phyloP scores from a whole-genome alignment of 2,113 vertebrate genomes.

The Blennius ocellaris region DNA sequence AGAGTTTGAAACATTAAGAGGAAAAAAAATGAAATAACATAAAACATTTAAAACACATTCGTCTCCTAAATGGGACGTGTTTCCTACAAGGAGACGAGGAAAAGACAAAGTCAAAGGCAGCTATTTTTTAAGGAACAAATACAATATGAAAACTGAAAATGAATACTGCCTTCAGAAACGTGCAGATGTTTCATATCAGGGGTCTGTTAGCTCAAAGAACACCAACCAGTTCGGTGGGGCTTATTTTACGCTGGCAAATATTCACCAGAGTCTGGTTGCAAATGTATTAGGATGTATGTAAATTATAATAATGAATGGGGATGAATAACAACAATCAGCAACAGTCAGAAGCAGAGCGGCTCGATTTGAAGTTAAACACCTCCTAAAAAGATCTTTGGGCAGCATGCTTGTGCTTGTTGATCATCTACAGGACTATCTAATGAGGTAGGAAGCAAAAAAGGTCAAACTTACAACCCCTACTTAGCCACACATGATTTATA shows the following conservation, averaged over 20 bases:
- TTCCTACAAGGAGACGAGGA: conserved; percentile 13
- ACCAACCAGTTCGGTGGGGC: not conserved
- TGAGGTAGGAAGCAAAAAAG: too few relatives aligned
- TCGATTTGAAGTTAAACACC: conserved; percentile 19
- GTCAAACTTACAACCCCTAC: conserved; percentile 4
- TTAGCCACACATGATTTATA: conserved; percentile 39
- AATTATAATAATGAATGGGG: conserved; percentile 14
- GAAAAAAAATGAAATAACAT: not conserved
- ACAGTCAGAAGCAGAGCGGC: not conserved
- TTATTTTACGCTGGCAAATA: not conserved
- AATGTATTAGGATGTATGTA: conserved; percentile 7
- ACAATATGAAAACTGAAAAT: not conserved
- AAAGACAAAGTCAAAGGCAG: conserved; percentile 4
- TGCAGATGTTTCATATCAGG: not conserved
- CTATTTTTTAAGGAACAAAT: not conserved
- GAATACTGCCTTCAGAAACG: not conserved
- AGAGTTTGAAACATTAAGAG: not conserved
- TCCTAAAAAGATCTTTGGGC: not conserved
- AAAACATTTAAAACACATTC: not conserved
- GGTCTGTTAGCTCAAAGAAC: conserved; percentile 1
- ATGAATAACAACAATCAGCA: conserved; percentile 24
- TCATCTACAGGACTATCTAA: too few relatives aligned
- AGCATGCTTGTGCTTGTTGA: too few relatives aligned
- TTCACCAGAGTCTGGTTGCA: conserved; percentile 6
- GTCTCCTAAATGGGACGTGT: not conserved